phyloP scores from a whole-genome alignment of 2,888 invertebrate genomes.

The Apocheima hispidaria region DNA sequence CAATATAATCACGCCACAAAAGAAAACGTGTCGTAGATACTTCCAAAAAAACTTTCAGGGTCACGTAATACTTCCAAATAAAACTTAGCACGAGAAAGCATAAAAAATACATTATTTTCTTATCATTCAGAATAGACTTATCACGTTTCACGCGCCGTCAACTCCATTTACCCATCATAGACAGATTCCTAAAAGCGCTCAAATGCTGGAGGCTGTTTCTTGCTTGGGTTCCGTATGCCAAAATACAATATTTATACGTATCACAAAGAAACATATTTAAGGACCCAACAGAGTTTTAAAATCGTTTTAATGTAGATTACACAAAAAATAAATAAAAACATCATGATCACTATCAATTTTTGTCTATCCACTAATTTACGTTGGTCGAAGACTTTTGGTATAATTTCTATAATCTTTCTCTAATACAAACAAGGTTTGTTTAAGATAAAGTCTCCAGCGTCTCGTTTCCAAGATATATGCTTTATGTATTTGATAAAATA shows the following conservation, averaged over 20 bases:
- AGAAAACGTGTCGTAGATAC: too few species aligned
- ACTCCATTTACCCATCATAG: slow-evolving; percentile 29
- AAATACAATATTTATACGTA: not conserved
- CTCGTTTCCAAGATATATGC: too few species aligned
- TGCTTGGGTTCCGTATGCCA: slow-evolving; percentile 3
- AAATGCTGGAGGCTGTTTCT: not conserved
- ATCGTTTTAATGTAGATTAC: too few species aligned
- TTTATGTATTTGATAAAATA: too few species aligned
- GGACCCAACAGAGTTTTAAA: too few species aligned
- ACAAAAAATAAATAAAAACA: too few species aligned
- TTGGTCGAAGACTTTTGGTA: too few species aligned
- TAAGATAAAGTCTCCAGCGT: too few species aligned
- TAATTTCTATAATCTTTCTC: too few species aligned
- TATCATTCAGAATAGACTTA: slow-evolving; percentile 35
- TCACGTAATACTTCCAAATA: slow-evolving; percentile 2
- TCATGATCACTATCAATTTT: too few species aligned
- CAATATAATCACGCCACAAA: not conserved
- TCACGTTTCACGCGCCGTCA: slow-evolving; percentile 42
- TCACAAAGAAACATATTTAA: not conserved
- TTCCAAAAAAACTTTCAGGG: not conserved
- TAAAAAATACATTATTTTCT: slow-evolving; percentile 30
- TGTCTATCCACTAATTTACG: too few species aligned
- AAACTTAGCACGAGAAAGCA: slow-evolving; percentile 7
- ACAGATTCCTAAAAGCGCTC: slow-evolving; percentile 16
- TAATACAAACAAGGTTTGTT: too few species aligned